A percentile compares a stretch with the other conserved stretches of the same genome.
phyloP scores from a whole-genome alignment of 2,888 invertebrate species.

The Acrobasis consociella region DNA sequence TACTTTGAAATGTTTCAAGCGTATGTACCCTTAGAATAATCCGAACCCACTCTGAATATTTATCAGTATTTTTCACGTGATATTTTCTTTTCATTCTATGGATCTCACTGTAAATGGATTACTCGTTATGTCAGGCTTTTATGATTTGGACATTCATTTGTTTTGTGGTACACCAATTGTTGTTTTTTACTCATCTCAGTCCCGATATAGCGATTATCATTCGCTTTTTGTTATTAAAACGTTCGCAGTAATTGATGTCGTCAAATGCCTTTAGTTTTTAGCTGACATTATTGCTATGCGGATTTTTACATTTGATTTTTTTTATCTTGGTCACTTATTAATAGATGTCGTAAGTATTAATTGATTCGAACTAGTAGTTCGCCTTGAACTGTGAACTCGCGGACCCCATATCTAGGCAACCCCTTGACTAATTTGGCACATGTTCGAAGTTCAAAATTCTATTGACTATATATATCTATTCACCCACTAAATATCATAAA shows the following conservation, averaged over 20 bases:
- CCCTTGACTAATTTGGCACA: no score
- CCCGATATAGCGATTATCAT: neutral
- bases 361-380: no score
- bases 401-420: no score
- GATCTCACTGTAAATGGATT: conserved; percentile 22
- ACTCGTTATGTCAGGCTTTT: conserved; percentile 20
- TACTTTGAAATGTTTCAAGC: conserved; percentile 4
- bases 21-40: conserved; percentile 5
- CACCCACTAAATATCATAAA: no score
- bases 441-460: no score
- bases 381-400: no score
- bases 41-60: conserved; percentile 4
- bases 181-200: neutral
- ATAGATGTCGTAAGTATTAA: no score
- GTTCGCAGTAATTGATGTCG: conserved; percentile 48
- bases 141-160: conserved; percentile 17
- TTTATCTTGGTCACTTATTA: no score
- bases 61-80: conserved; percentile 12
- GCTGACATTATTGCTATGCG: conserved; percentile 3
- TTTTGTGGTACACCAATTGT: conserved; percentile 18
- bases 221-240: conserved; percentile 28
- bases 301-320: neutral
- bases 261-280: conserved; percentile 53
- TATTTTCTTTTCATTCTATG: conserved; percentile 13
- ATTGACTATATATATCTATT: no score